Conservation (phyloP, 1,140 invertebrate genomes). For the Sycophila sp. region DNA sequence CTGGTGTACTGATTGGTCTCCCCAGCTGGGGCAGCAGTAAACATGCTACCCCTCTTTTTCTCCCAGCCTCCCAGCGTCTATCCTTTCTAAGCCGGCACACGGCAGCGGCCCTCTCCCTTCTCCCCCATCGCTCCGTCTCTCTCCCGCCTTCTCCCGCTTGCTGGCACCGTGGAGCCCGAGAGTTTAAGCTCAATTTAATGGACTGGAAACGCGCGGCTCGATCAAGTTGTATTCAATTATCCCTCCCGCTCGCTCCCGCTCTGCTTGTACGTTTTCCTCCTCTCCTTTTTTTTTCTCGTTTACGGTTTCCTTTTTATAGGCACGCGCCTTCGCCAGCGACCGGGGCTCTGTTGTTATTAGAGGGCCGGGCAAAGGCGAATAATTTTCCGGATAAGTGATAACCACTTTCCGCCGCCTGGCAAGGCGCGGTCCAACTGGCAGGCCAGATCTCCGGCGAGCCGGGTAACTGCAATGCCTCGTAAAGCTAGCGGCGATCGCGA, state of each 20-base stretch:
- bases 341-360: background rate
- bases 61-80: background rate
- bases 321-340: background rate
- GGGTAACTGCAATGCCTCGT: too few relatives aligned
- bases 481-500: conserved; percentile 28
- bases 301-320: background rate
- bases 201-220: conserved; percentile 66
- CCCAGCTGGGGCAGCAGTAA: conserved; percentile 60
- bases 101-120: background rate
- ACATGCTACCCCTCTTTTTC: conserved; percentile 45
- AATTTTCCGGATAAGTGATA: too few relatives aligned
- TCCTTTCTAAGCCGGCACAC: background rate
- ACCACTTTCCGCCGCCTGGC: too few relatives aligned
- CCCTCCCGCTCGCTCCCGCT: conserved; percentile 51
- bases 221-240: conserved; percentile 69
- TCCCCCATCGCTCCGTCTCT: background rate
- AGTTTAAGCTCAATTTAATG: conserved; percentile 67
- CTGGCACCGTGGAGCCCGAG: conserved; percentile 38
- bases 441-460: background rate
- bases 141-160: conserved; percentile 21
- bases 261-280: conserved; percentile 27
- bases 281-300: conserved; percentile 28
- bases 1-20: conserved; percentile 53
- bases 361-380: too few relatives aligned
- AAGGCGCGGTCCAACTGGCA: too few relatives aligned